A percentile compares a stretch with the other conserved stretches of the same genome.
Evolutionary conservation across 2,888 invertebrate genomes (phyloP).

Genomic region (Ophion ventricosus): DNA sequence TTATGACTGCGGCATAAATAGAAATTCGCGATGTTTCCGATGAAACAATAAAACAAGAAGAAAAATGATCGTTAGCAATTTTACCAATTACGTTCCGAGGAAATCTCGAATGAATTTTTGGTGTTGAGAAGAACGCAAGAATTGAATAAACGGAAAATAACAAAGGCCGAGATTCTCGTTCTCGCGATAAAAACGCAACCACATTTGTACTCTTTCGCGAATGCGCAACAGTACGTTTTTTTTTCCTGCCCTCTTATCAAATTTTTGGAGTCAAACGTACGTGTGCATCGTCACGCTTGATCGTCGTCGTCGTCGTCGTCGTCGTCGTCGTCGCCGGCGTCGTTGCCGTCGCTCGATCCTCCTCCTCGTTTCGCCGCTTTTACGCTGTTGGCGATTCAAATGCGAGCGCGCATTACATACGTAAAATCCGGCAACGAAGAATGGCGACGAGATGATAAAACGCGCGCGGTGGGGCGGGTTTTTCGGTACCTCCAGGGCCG

Average conservation of each 20-base stretch:
- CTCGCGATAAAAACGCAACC: too few species aligned
- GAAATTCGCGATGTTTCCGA: background rate
- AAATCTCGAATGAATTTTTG: background rate
- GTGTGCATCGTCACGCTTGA: background rate
- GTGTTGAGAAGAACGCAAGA: too few species aligned
- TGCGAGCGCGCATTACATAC: background rate
- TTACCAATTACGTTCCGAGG: background rate
- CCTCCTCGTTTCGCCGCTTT: background rate
- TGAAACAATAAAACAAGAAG: background rate
- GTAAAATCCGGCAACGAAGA: constrained; percentile 9
- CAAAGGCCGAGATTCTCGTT: too few species aligned
- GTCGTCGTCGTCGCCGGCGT: background rate
- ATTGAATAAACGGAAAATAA: too few species aligned
- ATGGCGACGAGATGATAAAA: constrained; percentile 45
- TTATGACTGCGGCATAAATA: background rate
- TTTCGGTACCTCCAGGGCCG: constrained; percentile 59
- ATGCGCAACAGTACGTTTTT: constrained; percentile 57
- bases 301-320: background rate
- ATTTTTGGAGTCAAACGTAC: constrained; percentile 13
- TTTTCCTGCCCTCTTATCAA: constrained; percentile 40
- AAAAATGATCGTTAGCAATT: background rate
- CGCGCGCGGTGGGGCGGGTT: constrained; percentile 39
- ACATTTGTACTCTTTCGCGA: constrained; percentile 53
- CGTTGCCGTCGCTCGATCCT: background rate
- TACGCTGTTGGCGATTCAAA: constrained; percentile 4